These are phyloP conservation scores for Ctenicera cuprea DNA, from an alignment of 2,888 invertebrate genomes.

Conservation along the genomic window DNA sequence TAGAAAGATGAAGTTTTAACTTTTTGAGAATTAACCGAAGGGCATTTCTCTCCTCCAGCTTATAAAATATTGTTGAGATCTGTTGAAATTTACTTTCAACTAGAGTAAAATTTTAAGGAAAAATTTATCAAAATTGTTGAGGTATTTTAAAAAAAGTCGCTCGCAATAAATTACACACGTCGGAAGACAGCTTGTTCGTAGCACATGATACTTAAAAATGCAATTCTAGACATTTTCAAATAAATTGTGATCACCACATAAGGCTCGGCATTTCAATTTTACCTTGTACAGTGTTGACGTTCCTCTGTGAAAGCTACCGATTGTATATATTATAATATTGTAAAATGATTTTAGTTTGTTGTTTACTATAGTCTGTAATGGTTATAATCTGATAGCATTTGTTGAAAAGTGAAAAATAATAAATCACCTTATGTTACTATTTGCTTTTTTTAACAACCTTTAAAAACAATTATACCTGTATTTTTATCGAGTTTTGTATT, in stretches of 20 bases:
- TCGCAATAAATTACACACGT: conserved; percentile 44
- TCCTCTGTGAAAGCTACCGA: conserved; percentile 56
- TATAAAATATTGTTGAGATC: conserved; percentile 40
- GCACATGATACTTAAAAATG: conserved; percentile 27
- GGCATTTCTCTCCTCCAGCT: conserved; percentile 25
- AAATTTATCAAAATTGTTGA: not conserved
- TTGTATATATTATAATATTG: conserved; percentile 58
- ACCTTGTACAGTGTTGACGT: conserved; percentile 59
- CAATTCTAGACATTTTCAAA: conserved; percentile 33
- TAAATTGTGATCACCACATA: conserved; percentile 41
- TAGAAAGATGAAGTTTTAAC: not conserved
- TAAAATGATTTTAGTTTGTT: conserved; percentile 62
- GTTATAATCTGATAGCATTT: conserved; percentile 64
- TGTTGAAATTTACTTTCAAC: conserved; percentile 33
- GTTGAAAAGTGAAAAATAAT: conserved; percentile 63
- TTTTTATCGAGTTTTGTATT: no score
- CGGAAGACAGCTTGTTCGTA: conserved; percentile 38
- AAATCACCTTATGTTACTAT: conserved; percentile 63
- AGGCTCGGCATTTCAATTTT: conserved; percentile 39
- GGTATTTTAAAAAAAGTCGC: conserved; percentile 29
- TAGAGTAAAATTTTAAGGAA: conserved; percentile 10
- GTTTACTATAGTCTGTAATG: conserved; percentile 64
- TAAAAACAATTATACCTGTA: no score
- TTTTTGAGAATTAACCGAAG: conserved; percentile 27
- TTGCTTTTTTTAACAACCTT: conserved; percentile 18